Percentiles rank a stretch among this genome's conserved stretches.
Evolutionary conservation across 1,140 invertebrate genomes (phyloP).

Genomic region (Scaptomyza pallida): DNA sequence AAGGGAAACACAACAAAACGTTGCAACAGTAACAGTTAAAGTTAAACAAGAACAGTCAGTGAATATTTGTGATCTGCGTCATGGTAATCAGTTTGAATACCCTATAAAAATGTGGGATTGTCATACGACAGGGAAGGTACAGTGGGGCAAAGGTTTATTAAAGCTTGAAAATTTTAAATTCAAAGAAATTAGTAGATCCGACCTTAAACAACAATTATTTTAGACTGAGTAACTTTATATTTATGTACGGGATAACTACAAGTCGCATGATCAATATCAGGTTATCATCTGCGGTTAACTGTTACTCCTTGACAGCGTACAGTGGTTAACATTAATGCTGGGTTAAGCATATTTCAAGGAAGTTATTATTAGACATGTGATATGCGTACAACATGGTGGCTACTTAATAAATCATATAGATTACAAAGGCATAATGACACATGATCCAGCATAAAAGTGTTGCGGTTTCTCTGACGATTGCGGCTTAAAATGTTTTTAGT

Average conservation of each 20-base stretch:
- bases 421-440: conserved; percentile 5
- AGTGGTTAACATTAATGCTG: conserved; percentile 27
- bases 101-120: not conserved
- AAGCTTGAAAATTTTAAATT: no score
- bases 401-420: not conserved
- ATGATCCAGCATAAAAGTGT: conserved; percentile 5
- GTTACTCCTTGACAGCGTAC: conserved; percentile 17
- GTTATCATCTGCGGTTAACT: not conserved
- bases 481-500: not conserved
- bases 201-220: no score
- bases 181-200: no score
- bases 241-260: not conserved
- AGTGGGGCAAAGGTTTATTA: no score
- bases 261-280: no score
- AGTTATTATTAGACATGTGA: conserved; percentile 2
- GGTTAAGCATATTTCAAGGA: not conserved
- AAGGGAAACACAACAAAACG: not conserved
- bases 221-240: not conserved
- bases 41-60: conserved; percentile 33
- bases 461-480: conserved; percentile 2
- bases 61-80: conserved; percentile 70
- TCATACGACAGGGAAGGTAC: no score
- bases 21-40: conserved; percentile 40
- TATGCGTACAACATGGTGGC: not conserved
- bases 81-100: conserved; percentile 67